Base-by-base conservation (phyloP, 1,140 invertebrate genomes). In the Luehdorfia chinensis region DNA sequence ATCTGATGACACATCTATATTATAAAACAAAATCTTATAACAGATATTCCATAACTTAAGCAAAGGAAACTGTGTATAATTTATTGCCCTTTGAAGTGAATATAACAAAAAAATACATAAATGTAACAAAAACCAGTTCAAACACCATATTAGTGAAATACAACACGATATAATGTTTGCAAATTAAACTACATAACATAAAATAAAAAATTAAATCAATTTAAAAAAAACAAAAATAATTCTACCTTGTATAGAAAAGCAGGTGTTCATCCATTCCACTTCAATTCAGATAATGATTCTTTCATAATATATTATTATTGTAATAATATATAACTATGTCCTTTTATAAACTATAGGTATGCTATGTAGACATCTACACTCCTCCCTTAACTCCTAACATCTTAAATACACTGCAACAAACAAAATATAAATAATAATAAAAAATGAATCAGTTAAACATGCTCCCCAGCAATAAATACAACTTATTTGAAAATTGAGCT, bases 281-380 rank as follows among this genome's bases (percentile, higher is more conserved):
- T 70, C 68, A 64, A 60, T 63, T 73, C 57, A 67, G 56, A 71
- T 75, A 72, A 64, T 60, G 69, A 66, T 68, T 76, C 57, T 80
- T 69, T 76, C 67, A 79, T 78, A 85, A 85, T 85, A 85, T 85
- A 85, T 85, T 85, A 85, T 85, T 83, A 83, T 81, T 83, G 67
- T 85, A 85, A 85, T 83, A 83, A 85, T 85, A 85, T 84, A 84
- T 84, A 83, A 66, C 78, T 80, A 83, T 84, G 75, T 84, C 75
- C 72, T 75, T 79, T 81, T 80, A 80, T 72, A 81, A 83, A 73
- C 75, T 84, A 85, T 81, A 83, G 66, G 72, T 83, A 81, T 83
- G 67, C 78, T 85, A 85, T 71, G 81, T 73, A 72, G 81, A 81
- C 81, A 79, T 79, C 75, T 85, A 85, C 74, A 81, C 78, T 80